Conservation (phyloP, 2,113 vertebrate genomes). For the Pygoscelis adeliae region DNA sequence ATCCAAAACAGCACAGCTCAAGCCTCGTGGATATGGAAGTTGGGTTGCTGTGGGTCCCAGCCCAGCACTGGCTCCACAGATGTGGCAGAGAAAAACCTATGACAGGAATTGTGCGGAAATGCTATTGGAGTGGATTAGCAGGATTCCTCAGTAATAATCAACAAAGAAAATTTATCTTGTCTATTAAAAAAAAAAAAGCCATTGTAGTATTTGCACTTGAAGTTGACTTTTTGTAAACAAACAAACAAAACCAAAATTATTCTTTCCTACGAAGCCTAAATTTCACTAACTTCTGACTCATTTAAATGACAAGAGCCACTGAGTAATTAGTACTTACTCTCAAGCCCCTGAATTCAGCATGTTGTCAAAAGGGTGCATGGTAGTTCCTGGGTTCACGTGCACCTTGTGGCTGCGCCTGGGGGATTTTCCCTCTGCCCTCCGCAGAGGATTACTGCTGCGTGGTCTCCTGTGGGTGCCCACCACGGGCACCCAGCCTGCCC, state of each 20-base stretch:
- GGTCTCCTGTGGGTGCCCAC: neutral
- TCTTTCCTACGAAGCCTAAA: neutral
- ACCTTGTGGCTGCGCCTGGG: neutral
- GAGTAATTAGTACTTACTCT: neutral
- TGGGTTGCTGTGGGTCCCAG: neutral
- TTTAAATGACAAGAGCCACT: neutral
- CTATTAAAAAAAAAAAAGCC: neutral
- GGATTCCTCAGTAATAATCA: neutral
- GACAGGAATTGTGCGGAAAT: accelerated
- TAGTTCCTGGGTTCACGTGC: accelerated
- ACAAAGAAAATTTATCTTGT: neutral
- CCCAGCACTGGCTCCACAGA: neutral
- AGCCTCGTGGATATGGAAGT: accelerated
- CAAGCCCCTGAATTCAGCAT: neutral
- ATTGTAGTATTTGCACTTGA: neutral
- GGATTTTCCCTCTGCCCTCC: neutral
- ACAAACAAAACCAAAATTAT: neutral
- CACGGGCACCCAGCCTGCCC: neutral
- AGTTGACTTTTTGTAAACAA: neutral
- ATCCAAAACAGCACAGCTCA: accelerated
- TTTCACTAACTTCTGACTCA: neutral
- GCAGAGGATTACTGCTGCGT: accelerated
- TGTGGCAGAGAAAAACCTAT: neutral
- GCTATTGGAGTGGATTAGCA: neutral
- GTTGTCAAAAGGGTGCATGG: accelerated